These are phyloP conservation scores for Aradophagus sp. DNA, from an alignment of 1,140 invertebrate genomes.

Conservation along the genomic window DNA sequence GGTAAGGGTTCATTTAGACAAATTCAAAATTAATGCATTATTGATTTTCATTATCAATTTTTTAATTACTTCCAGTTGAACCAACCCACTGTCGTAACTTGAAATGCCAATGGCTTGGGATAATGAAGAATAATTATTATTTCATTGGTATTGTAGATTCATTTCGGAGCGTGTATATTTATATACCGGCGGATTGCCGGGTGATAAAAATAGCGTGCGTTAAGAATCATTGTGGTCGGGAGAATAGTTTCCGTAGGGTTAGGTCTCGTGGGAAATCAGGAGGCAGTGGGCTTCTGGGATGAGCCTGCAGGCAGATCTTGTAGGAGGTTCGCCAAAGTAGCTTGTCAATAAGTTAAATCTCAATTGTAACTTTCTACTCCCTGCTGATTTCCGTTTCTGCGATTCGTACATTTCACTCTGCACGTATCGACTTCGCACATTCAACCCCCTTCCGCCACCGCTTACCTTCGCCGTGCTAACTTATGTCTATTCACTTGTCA, in stretches of 20 bases:
- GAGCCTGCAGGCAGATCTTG: slow-evolving; percentile 66
- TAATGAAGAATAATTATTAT: too few relatives aligned
- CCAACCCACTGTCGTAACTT: too few relatives aligned
- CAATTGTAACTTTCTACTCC: slow-evolving; percentile 73
- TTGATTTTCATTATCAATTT: too few relatives aligned
- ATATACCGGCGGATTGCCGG: slow-evolving; percentile 15
- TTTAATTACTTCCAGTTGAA: too few relatives aligned
- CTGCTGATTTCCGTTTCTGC: slow-evolving; percentile 71
- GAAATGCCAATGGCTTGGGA: too few relatives aligned
- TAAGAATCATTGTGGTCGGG: slow-evolving; percentile 70
- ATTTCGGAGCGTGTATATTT: slow-evolving; percentile 7
- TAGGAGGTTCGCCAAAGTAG: slow-evolving; percentile 71
- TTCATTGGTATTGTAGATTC: too few relatives aligned
- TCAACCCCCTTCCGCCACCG: slow-evolving; percentile 36
- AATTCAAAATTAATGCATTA: too few relatives aligned
- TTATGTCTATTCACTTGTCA: too few relatives aligned
- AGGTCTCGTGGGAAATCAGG: slow-evolving; percentile 73
- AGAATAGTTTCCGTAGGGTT: slow-evolving; percentile 74
- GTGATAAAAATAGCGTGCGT: slow-evolving; percentile 46
- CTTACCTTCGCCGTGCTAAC: background rate
- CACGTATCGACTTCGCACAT: slow-evolving; percentile 13
- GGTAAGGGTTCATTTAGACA: too few relatives aligned
- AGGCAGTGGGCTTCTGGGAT: slow-evolving; percentile 70
- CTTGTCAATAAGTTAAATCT: slow-evolving; percentile 76
- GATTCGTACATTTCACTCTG: slow-evolving; percentile 51